These are phyloP conservation scores for Rhagonycha fulva DNA, from an alignment of 2,888 invertebrate genomes.

Conservation along the genomic window DNA sequence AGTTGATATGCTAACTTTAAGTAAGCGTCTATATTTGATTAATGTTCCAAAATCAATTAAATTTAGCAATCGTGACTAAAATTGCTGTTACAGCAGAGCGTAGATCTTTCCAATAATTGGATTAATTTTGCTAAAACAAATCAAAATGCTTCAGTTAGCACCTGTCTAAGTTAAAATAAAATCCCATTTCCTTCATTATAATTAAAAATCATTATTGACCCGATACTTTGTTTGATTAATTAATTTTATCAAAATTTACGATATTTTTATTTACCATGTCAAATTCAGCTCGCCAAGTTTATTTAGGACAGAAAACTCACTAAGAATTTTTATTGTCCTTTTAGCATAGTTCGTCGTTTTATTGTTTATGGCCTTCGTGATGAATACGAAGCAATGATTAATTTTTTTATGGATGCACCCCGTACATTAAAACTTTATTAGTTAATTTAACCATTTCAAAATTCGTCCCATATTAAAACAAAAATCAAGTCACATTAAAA, in stretches of 20 bases:
- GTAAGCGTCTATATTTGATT: neutral
- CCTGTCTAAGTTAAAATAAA: slow-evolving; percentile 5
- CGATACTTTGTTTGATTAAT: neutral
- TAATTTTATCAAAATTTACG: neutral
- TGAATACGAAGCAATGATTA: neutral
- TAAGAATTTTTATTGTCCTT: neutral
- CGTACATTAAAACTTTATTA: neutral
- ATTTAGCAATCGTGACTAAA: slow-evolving; percentile 3
- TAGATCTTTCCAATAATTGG: neutral
- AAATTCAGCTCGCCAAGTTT: neutral
- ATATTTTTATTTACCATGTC: neutral
- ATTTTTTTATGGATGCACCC: neutral
- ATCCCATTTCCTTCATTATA: neutral
- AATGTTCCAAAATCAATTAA: slow-evolving; percentile 7
- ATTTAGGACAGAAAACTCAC: neutral
- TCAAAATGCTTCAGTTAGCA: slow-evolving; percentile 15
- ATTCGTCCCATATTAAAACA: neutral
- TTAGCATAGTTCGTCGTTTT: neutral
- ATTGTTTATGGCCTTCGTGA: neutral
- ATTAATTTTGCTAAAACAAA: slow-evolving; percentile 11
- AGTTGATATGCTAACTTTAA: neutral
- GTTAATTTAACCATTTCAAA: neutral
- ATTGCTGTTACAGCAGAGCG: neutral
- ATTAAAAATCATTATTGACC: neutral
- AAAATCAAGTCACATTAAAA: neutral